Percentiles rank a stretch among this genome's conserved stretches.
Conservation (phyloP, 2,113 vertebrate species). For the Leptobrachium leishanense region DNA sequence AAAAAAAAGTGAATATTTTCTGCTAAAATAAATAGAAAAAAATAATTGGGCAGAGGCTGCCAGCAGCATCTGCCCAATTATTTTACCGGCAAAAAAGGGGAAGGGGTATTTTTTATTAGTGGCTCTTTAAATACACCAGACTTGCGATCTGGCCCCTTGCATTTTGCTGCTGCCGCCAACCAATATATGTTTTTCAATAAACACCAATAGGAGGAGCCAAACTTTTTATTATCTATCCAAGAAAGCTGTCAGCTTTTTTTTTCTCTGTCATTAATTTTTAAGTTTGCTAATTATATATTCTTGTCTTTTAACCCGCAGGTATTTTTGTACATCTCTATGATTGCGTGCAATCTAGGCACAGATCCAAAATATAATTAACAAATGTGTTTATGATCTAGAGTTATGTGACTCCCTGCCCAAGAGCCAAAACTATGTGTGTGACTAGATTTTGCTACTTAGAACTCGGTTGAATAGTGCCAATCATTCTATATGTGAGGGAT, state of each 20-base stretch:
- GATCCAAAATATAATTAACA: conserved; percentile 48
- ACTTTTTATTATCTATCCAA: conserved; percentile 38
- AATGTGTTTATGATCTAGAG: conserved; percentile 37
- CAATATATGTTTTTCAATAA: no score
- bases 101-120: no score
- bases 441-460: conserved; percentile 45
- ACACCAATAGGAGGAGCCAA: background rate
- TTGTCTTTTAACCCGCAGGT: conserved; percentile 37
- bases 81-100: no score
- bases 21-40: no score
- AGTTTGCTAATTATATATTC: conserved; percentile 48
- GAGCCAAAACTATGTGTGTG: conserved; percentile 8
- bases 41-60: no score
- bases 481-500: conserved; percentile 29
- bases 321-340: conserved; percentile 39
- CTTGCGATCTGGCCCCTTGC: no score
- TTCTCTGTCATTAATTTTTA: conserved; percentile 33
- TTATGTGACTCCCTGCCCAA: conserved; percentile 45
- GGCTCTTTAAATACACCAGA: no score
- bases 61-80: no score
- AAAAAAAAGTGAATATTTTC: no score
- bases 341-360: conserved; percentile 4
- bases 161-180: no score
- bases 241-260: conserved; percentile 47
- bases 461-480: conserved; percentile 22